A percentile compares a stretch with the other conserved stretches of the same genome.
phyloP scores from a whole-genome alignment of 1,140 invertebrate species.

The Habropoda laboriosa region DNA sequence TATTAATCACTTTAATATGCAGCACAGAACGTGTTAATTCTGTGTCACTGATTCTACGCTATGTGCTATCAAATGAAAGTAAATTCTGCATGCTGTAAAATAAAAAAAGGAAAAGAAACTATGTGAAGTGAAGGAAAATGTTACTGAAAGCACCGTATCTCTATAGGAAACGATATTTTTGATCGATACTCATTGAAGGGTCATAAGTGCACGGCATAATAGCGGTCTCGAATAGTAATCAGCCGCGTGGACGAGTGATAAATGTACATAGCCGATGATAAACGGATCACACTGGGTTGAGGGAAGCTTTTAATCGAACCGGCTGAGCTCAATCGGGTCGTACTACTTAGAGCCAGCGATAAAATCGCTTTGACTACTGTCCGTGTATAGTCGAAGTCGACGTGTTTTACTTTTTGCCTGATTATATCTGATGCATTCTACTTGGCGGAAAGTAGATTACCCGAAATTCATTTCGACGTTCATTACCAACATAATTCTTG shows the following conservation, averaged over 20 bases:
- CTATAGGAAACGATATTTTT: not conserved
- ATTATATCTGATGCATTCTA: not conserved
- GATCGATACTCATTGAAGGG: not conserved
- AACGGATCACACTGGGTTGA: conserved; percentile 9
- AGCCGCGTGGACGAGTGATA: not conserved
- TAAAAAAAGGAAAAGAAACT: not conserved
- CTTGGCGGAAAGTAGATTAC: too few relatives aligned
- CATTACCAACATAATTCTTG: not conserved
- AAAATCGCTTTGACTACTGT: not conserved
- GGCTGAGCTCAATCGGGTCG: not conserved
- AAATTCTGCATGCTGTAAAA: too few relatives aligned
- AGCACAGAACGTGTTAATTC: too few relatives aligned
- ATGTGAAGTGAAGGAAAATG: not conserved
- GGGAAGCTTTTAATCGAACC: not conserved
- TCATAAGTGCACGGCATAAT: not conserved
- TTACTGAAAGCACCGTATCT: too few relatives aligned
- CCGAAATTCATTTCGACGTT: not conserved
- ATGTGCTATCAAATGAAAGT: too few relatives aligned
- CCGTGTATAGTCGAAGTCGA: not conserved
- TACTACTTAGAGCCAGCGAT: conserved; percentile 13
- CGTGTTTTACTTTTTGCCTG: not conserved
- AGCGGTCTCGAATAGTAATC: not conserved
- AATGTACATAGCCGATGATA: not conserved
- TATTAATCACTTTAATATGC: too few relatives aligned
- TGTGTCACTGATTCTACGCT: too few relatives aligned